Base-by-base conservation (phyloP, 2,797 vertebrate genomes). In the Merluccius polli region DNA sequence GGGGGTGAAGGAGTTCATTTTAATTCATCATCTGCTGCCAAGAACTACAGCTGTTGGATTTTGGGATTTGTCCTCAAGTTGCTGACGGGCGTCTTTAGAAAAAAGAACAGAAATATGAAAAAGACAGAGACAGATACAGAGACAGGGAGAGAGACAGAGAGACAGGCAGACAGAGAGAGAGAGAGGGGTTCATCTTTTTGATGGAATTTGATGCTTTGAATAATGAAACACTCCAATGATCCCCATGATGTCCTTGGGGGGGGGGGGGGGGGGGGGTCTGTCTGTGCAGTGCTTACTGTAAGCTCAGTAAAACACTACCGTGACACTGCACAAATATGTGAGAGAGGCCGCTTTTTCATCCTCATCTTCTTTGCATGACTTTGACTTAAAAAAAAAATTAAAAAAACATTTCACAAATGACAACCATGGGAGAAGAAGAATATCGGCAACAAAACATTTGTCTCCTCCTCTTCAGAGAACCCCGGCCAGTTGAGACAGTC, bases 241-340 rank as follows among this genome's bases (percentile, higher is more conserved):
- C 33, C 41, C 68, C 76, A 31, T 67, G 72, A 8, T 70, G 36
- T 15, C 18, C 29, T 48, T 35, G 44, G 29, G 41, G 29, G 41
- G 3, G 8, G 41, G 7, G 3, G 12, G 12, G 9, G 8, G 24
- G 29, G 29, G 8, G 36, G 4, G 36, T 38, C 4, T 11, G 10
- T 35, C 7, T 16, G 69, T 59, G 38, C 30, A 29, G 36, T 70
- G 63, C 18, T 10, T 72, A 27, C 48, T 59, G 81, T 13, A 35
- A 78, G 30, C 27, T 70, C 76, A 59, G 7, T 59, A 6, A 5
- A 76, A 77, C 71, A 79, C 80, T 67, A 63, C 74, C 70, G 69
- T 82, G 83, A 77, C 77, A 44, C 41, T 73, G 73, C 52, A 52
- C 78, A 78, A 77, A 69, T 36, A n/a, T 30, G 59, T 70, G 35